Percentiles rank a stretch among this genome's conserved stretches.
phyloP scores from a whole-genome alignment of 37 sponge, comb jelly and placozoan genomes.

The Geodia barretti region DNA sequence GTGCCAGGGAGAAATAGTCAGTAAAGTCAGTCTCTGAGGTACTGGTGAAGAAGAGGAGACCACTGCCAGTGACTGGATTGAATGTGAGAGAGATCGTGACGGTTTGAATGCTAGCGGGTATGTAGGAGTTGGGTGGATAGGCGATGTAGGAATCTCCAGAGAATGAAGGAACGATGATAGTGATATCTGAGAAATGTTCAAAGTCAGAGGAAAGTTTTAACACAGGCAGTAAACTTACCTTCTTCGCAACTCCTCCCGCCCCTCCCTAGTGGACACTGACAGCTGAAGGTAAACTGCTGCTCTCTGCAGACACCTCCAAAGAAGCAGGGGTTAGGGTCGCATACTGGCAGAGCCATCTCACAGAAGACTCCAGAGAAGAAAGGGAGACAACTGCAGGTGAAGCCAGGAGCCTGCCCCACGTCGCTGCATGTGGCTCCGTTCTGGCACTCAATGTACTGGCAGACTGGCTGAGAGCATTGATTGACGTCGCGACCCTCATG shows the following conservation, averaged over 20 bases:
- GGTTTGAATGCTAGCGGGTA: not conserved
- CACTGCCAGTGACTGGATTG: conserved; percentile 28
- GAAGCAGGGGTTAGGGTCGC: conserved; percentile 60
- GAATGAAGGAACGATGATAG: conserved; percentile 45
- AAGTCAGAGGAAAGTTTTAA: not conserved
- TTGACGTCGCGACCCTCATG: conserved; percentile 15
- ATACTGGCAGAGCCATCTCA: conserved; percentile 18
- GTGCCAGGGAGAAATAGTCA: conserved; percentile 43
- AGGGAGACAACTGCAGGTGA: conserved; percentile 47
- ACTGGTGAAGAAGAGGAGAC: conserved; percentile 55
- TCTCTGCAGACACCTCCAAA: conserved; percentile 62
- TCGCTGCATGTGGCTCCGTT: conserved; percentile 65
- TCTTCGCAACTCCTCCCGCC: conserved; percentile 64
- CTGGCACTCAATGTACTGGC: conserved; percentile 52
- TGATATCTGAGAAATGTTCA: conserved; percentile 1
- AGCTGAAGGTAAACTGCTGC: conserved; percentile 25
- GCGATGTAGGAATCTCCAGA: conserved; percentile 54
- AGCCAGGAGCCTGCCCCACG: not conserved
- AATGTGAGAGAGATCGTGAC: conserved; percentile 44
- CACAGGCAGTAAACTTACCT: conserved; percentile 24
- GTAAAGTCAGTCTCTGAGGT: conserved; percentile 17
- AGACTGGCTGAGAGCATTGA: conserved; percentile 39
- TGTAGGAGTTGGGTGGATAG: conserved; percentile 17
- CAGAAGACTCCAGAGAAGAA: conserved; percentile 61
- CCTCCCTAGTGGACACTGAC: conserved; percentile 58